Percentiles rank a stretch among this genome's conserved stretches.
These are phyloP conservation scores for Coronaproctus castanopsis DNA, from an alignment of 2,888 invertebrate species.

Conservation along the genomic window DNA sequence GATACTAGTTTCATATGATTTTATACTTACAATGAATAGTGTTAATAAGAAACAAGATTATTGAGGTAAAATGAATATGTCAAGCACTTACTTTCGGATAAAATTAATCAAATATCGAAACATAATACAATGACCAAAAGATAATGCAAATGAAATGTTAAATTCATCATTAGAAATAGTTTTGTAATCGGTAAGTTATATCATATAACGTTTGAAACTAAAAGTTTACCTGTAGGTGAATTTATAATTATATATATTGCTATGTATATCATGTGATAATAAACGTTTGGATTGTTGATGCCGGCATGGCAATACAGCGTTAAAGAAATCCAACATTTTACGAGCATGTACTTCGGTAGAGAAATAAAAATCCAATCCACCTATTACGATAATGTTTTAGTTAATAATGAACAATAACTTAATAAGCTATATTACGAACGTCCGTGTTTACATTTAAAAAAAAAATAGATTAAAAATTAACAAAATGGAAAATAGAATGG, in stretches of 20 bases:
- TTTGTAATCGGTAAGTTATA: no score
- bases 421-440: constrained; percentile 1
- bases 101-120: no score
- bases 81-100: no score
- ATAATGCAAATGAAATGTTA: no score
- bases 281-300: constrained; percentile 80
- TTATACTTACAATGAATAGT: no score
- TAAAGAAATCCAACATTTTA: constrained; percentile 87
- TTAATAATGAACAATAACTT: constrained; percentile 14
- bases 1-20: no score
- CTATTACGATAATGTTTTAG: constrained; percentile 30
- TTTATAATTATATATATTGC: constrained; percentile 91
- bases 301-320: constrained; percentile 67
- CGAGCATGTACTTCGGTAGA: constrained; percentile 71
- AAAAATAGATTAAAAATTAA: constrained; percentile 1
- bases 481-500: not conserved
- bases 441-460: constrained; percentile 1
- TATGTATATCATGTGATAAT: constrained; percentile 92
- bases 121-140: no score
- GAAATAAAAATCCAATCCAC: constrained; percentile 90
- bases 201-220: not conserved
- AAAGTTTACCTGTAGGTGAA: constrained; percentile 43
- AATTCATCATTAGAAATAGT: no score
- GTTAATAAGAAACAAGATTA: no score
- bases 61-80: no score